Percentiles rank a stretch among this genome's conserved stretches.
Conservation (phyloP, 2,113 vertebrate genomes). For the Lepisosteus oculatus region DNA sequence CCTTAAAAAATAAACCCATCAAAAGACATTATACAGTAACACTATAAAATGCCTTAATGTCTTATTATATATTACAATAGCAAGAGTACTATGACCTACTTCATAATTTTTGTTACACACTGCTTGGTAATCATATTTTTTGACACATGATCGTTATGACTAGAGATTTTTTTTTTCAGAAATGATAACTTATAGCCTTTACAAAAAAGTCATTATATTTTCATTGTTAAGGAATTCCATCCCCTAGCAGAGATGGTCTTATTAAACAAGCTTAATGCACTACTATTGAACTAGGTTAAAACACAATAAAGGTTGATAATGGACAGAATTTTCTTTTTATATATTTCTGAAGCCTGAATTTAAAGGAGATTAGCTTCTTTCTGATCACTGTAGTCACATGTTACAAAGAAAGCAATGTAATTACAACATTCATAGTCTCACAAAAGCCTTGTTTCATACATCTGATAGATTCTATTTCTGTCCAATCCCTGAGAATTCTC, state of each 20-base stretch:
- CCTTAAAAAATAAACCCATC: too few relatives aligned
- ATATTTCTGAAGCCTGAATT: background rate
- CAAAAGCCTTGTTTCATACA: background rate
- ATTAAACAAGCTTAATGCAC: background rate
- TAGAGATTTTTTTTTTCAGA: too few relatives aligned
- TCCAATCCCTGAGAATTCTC: background rate
- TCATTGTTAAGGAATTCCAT: background rate
- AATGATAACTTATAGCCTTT: too few relatives aligned
- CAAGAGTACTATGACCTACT: too few relatives aligned
- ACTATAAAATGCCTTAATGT: too few relatives aligned
- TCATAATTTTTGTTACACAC: too few relatives aligned
- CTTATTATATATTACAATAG: too few relatives aligned
- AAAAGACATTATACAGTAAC: too few relatives aligned
- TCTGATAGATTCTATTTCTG: slow-evolving; percentile 5
- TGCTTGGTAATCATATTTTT: too few relatives aligned
- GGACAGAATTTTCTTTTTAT: background rate
- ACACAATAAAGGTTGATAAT: background rate
- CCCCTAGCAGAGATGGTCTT: background rate
- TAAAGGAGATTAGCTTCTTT: background rate
- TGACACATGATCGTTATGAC: too few relatives aligned
- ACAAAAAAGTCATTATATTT: background rate
- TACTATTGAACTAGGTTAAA: background rate
- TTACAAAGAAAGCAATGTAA: background rate
- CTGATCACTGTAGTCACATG: background rate
- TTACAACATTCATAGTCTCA: background rate